Conservation (phyloP, 2,797 vertebrate species). For the Steatocranus sp. region DNA sequence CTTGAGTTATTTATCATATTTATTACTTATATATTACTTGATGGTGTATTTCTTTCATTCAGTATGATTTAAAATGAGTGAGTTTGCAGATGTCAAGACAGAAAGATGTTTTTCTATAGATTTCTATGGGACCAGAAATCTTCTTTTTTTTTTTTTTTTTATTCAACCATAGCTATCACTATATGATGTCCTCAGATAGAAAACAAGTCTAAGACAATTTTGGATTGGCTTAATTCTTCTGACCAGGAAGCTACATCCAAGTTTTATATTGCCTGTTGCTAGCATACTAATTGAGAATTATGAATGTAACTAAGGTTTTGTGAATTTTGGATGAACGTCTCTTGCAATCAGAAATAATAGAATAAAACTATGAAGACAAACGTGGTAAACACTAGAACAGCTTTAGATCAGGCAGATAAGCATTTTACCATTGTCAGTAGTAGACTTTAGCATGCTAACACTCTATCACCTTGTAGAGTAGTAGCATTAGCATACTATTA, state of each 20-base stretch:
- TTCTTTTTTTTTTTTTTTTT: background rate
- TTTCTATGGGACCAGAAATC: background rate
- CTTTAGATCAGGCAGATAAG: background rate
- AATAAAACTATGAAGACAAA: background rate
- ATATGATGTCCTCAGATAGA: background rate
- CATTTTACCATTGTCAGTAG: background rate
- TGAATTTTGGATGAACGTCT: background rate
- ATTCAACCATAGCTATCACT: background rate
- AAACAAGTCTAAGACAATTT: background rate
- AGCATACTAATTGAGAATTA: background rate
- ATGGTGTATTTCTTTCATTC: background rate
- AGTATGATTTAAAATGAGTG: background rate
- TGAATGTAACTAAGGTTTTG: background rate
- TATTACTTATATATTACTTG: background rate
- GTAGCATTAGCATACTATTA: background rate
- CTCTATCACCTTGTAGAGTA: background rate
- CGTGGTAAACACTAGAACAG: background rate
- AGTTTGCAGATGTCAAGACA: background rate
- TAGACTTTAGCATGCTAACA: background rate
- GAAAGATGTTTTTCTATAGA: background rate
- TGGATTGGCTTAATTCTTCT: background rate
- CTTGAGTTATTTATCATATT: background rate
- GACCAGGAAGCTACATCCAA: background rate
- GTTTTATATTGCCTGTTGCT: background rate
- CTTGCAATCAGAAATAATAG: background rate